Evolutionary conservation across 1,140 invertebrate species (phyloP), one percentile per base, ranked within the genome.

Genomic region (Neomicropteryx cornuta): DNA sequence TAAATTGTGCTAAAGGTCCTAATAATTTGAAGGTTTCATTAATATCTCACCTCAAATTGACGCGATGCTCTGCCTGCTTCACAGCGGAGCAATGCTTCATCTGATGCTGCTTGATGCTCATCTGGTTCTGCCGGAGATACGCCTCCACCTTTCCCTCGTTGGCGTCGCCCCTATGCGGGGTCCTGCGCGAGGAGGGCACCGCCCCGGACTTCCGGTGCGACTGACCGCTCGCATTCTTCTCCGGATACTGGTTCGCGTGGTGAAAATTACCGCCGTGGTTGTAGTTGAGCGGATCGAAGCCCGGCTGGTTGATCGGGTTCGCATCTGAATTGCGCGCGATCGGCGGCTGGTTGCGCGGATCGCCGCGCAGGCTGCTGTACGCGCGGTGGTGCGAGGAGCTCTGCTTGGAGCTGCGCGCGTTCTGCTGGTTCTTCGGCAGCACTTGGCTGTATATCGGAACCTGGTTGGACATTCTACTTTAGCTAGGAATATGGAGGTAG

Each of bases 381-480:
- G 20, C 51, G 42, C 8, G 11, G 6, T 16, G 8, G 31, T n/a
- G 6, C 31, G 22, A n/a, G 5, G 17, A 2, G n/a, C 11, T 20
- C 2, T 1, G 30, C 20, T 10, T 17, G 5, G 4, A 19, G 16
- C 18, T 19, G 14, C 18, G 14, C 22, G 17, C 19, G 13, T 10
- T 28, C 18, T 60, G 55, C 33, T 64, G 59, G 3, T 53, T 60
- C 43, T 66, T 68, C 10, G 63, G 62, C 22, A 61, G 56, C 32
- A 66, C 62, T 39, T 68, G 65, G 46, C 65, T 68, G 42, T 68
- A 68, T 46, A 68, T 68, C 35, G 62, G 65, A 52, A 65, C 60
- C 35, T 56, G 56, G 44, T 65, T 62, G 33, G 64, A 55, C 63
- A 67, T 67, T n/a, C n/a, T n/a, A n/a, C n/a, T n/a, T n/a, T n/a